These are phyloP conservation scores for Anoplolepis gracilipes DNA, from an alignment of 1,140 invertebrate species.

Conservation along the genomic window DNA sequence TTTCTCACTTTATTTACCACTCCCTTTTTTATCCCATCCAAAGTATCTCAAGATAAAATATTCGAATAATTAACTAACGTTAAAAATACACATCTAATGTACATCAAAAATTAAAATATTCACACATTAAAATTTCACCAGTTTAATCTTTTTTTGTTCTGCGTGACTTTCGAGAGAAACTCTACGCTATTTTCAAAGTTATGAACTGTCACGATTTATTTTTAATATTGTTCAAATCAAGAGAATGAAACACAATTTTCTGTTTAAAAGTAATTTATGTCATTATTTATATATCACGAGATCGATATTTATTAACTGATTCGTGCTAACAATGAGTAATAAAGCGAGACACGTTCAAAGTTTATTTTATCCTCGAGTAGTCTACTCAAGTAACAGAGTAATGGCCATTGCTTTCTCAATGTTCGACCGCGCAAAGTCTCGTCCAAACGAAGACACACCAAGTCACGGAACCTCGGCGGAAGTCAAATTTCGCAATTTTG, in stretches of 20 bases:
- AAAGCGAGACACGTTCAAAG: neutral
- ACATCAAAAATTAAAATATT: neutral
- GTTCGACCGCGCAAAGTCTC: slow-evolving; percentile 2
- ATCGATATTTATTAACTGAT: neutral
- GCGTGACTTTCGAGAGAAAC: neutral
- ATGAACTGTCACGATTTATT: neutral
- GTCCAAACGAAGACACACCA: slow-evolving; percentile 22
- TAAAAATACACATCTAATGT: neutral
- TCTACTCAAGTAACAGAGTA: neutral
- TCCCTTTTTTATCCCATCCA: neutral
- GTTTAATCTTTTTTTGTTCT: neutral
- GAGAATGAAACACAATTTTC: neutral
- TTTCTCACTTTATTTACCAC: neutral
- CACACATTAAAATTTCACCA: neutral
- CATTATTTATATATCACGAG: neutral
- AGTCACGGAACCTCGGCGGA: slow-evolving; percentile 32
- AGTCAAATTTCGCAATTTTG: slow-evolving; percentile 64
- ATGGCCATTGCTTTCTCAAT: neutral
- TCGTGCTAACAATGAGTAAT: too few species aligned
- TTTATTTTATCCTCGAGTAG: too few species aligned
- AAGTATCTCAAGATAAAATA: neutral
- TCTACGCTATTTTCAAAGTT: neutral
- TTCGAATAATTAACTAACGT: neutral
- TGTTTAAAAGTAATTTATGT: neutral
- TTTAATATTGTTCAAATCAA: neutral